Conservation (phyloP, 2,888 invertebrate genomes). For the Eupithecia insigniata region DNA sequence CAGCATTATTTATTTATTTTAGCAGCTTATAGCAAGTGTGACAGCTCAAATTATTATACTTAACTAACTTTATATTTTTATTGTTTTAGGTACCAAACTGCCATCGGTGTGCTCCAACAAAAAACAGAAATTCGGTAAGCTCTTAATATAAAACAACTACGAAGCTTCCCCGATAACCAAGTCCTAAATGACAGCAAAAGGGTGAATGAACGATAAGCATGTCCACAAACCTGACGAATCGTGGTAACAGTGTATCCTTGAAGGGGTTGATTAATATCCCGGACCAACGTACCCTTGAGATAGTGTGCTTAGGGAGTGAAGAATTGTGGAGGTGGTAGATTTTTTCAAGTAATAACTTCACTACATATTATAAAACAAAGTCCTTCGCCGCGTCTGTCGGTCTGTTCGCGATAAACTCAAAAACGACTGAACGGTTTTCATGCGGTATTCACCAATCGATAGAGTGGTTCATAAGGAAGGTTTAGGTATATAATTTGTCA, state of each 20-base stretch:
- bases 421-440: no score
- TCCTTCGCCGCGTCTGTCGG: no score
- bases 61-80: not conserved
- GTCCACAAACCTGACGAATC: constrained; percentile 1
- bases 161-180: not conserved
- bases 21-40: no score
- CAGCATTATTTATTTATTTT: no score
- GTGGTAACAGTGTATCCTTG: constrained; percentile 16
- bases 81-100: not conserved
- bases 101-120: not conserved
- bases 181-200: not conserved
- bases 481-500: no score
- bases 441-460: no score
- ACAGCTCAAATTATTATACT: no score
- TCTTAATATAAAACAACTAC: not conserved
- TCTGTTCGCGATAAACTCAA: no score
- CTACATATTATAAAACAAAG: no score
- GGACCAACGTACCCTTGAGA: constrained; percentile 25
- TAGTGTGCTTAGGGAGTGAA: constrained; percentile 18
- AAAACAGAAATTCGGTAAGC: not conserved
- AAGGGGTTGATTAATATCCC: constrained; percentile 30
- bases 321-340: not conserved
- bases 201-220: constrained; percentile 12
- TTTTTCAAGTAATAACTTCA: not conserved
- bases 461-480: no score